Evolutionary conservation across 2,113 vertebrate genomes (phyloP).

Genomic region (Stictonetta naevosa): DNA sequence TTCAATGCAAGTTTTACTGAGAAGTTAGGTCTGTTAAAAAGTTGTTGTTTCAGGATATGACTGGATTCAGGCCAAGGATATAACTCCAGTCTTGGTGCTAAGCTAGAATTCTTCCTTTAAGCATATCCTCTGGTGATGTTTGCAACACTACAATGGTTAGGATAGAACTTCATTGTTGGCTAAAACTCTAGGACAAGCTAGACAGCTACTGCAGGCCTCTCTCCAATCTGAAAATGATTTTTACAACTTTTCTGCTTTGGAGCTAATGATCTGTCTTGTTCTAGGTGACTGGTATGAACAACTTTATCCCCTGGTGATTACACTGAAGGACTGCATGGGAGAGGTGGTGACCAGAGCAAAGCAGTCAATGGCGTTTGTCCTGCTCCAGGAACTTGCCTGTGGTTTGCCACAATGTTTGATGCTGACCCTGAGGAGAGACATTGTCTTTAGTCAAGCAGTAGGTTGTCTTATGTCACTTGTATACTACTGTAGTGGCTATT

Average conservation of each 20-base stretch:
- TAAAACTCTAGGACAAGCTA: background rate
- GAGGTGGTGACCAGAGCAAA: constrained; percentile 91
- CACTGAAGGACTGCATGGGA: constrained; percentile 90
- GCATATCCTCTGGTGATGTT: accelerated
- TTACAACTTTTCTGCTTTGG: background rate
- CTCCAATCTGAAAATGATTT: background rate
- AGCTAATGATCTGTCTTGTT: background rate
- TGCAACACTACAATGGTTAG: background rate
- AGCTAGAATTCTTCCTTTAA: background rate
- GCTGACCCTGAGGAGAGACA: constrained; percentile 91
- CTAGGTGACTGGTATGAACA: constrained; percentile 91
- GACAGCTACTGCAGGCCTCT: background rate
- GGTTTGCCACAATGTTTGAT: constrained; percentile 89
- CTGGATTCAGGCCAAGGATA: background rate
- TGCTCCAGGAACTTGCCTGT: constrained; percentile 94
- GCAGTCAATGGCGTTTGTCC: constrained; percentile 92
- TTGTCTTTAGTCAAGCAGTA: constrained; percentile 98
- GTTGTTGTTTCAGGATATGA: background rate
- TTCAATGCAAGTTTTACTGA: background rate
- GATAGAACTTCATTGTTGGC: background rate
- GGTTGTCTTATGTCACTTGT: constrained; percentile 60
- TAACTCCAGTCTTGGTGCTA: background rate
- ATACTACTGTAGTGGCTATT: background rate
- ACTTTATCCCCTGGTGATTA: constrained; percentile 85
- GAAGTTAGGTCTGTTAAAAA: background rate